Evolutionary conservation across 2,113 vertebrate species (phyloP), one percentile per base, ranked within the genome.

Genomic region (Marmota flaviventris): DNA sequence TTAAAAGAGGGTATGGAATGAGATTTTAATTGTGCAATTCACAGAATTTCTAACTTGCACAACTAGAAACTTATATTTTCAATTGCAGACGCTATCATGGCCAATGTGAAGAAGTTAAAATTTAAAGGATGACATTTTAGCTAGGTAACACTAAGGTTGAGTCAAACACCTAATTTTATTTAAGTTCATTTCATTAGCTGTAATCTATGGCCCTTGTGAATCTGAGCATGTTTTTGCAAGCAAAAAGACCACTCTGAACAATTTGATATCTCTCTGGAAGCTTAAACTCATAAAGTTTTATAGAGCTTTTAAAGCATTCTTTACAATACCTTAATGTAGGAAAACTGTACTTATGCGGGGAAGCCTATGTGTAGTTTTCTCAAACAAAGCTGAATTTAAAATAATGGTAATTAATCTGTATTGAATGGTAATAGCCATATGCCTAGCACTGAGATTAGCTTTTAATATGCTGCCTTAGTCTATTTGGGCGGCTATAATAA

Each of bases 41-140:
- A 85, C 8, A 58, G 18, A 39, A 86, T 67, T 92, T 92, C 48
- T 92, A 76, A 70, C 37, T 83, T 83, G 13, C 16, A 45, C 58
- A 79, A 58, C 25, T 86, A 82, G 75, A 76, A 96, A 76, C 69
- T 85, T 42, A 79, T 14, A 58, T 91, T 95, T 93, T 73, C 56
- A 69, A 48, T 73, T 87, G 13, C 42, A 51, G 25, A 56, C 20
- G 73, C 72, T 75, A 4, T 89, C 32, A 42, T 75, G 48, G 27
- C 27, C 42, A 20, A 34, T 67, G 84, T 78, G 69, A 83, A 61
- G 63, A 93, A 70, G n/a, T 48, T 94, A 91, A 85, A 95, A 91
- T 82, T 61, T 81, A 76, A 91, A 92, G 63, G 18, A 37, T 84
- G 56, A 18, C 12, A 37, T 91, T 91, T 67, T 70, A 79, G 39